These are phyloP conservation scores for Rhaphigaster nebulosa DNA, from an alignment of 2,888 invertebrate genomes.

Conservation along the genomic window DNA sequence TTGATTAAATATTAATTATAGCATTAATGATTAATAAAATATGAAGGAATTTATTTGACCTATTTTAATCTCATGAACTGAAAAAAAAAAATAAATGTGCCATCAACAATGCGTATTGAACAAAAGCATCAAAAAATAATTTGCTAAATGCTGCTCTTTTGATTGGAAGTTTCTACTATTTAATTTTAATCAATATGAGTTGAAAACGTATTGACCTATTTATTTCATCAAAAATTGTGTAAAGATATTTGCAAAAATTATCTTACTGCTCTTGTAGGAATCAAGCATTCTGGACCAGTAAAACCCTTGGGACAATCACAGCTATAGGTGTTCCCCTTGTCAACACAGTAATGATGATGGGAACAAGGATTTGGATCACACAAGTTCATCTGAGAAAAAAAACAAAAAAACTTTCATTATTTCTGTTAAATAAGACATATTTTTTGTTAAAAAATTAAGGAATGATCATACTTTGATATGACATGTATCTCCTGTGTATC, in stretches of 20 bases:
- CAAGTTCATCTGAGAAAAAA: conserved; percentile 67
- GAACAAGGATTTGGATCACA: conserved; percentile 78
- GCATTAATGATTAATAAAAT: not conserved
- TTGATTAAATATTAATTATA: not conserved
- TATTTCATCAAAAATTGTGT: not conserved
- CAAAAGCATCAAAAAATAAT: not conserved
- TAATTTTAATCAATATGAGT: not conserved
- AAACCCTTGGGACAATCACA: conserved; percentile 82
- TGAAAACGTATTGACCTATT: not conserved
- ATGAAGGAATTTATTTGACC: not conserved
- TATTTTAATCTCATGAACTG: no score
- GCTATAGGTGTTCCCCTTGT: conserved; percentile 81
- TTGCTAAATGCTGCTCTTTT: not conserved
- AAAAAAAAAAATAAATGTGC: no score
- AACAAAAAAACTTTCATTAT: not conserved
- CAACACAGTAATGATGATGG: conserved; percentile 77
- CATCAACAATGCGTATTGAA: no score
- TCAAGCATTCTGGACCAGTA: conserved; percentile 79
- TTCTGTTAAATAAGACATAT: not conserved
- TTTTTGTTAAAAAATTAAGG: not conserved
- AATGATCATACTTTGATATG: conserved; percentile 75
- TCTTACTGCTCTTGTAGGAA: conserved; percentile 77
- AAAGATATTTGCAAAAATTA: conserved; percentile 41
- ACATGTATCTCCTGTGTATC: conserved; percentile 79
- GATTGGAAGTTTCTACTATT: not conserved